Conservation (phyloP, 2,797 vertebrate species). For the Coccyzus lansbergi region DNA sequence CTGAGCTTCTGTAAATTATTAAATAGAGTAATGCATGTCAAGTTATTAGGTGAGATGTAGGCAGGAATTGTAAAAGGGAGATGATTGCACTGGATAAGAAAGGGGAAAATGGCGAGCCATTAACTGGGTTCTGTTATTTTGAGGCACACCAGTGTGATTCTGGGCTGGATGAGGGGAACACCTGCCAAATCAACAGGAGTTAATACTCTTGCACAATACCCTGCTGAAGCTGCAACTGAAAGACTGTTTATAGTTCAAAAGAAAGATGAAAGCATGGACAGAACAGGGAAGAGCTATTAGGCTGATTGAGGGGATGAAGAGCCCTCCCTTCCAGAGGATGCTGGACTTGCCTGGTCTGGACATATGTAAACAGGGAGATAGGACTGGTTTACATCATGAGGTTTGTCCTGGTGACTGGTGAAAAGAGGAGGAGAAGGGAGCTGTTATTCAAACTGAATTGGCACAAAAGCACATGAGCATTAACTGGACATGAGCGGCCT, state of each 20-base stretch:
- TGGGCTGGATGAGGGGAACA: background rate
- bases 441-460: background rate
- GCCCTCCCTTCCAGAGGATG: background rate
- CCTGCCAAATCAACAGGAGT: background rate
- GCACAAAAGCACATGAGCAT: background rate
- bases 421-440: background rate
- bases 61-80: background rate
- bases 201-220: background rate
- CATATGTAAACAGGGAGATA: background rate
- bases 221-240: background rate
- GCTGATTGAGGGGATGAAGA: background rate
- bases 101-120: background rate
- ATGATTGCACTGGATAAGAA: background rate
- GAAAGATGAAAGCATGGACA: background rate
- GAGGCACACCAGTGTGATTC: background rate
- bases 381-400: background rate
- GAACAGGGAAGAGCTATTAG: background rate
- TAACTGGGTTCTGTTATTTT: background rate
- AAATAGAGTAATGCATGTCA: background rate
- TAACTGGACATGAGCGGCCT: background rate
- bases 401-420: background rate
- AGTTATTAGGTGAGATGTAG: background rate
- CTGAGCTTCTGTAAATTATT: background rate
- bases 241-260: background rate
- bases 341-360: background rate